A percentile compares a stretch with the other conserved stretches of the same genome.
These are phyloP conservation scores for Sylvicola fuscatus DNA, from an alignment of 2,888 invertebrate genomes.

Conservation along the genomic window DNA sequence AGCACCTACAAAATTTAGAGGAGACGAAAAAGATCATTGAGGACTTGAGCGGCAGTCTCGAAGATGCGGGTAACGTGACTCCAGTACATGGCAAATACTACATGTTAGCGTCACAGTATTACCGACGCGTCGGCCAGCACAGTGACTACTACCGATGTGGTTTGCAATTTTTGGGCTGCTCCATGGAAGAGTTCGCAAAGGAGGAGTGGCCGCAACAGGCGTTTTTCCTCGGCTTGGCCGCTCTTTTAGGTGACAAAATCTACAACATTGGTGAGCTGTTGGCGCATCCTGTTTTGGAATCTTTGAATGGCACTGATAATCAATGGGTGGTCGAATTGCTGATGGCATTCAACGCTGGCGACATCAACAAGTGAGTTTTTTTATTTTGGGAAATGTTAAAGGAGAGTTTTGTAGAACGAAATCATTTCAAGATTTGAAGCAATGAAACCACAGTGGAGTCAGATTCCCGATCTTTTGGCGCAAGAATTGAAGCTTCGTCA, in stretches of 20 bases:
- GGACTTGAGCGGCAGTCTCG: slow-evolving; percentile 63
- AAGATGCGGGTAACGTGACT: slow-evolving; percentile 80
- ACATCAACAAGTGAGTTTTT: slow-evolving; percentile 41
- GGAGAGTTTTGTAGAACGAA: too few relatives aligned
- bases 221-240: slow-evolving; percentile 81
- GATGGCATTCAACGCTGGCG: slow-evolving; percentile 68
- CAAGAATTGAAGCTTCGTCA: slow-evolving; percentile 65
- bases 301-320: slow-evolving; percentile 58
- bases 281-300: slow-evolving; percentile 83
- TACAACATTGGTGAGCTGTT: slow-evolving; percentile 95
- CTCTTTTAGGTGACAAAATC: slow-evolving; percentile 81
- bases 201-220: slow-evolving; percentile 59
- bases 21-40: slow-evolving; percentile 70
- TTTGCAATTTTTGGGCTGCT: slow-evolving; percentile 60
- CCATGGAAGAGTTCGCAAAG: slow-evolving; percentile 40
- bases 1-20: slow-evolving; percentile 56
- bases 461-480: slow-evolving; percentile 63
- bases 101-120: slow-evolving; percentile 78
- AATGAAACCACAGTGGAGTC: slow-evolving; percentile 52
- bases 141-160: slow-evolving; percentile 92
- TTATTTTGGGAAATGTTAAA: too few relatives aligned
- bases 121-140: slow-evolving; percentile 64
- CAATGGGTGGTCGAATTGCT: slow-evolving; percentile 78
- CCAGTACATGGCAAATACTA: slow-evolving; percentile 89
- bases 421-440: slow-evolving; percentile 38